phyloP scores from a whole-genome alignment of 2,113 vertebrate genomes.

The Atherinomorus stipes region DNA sequence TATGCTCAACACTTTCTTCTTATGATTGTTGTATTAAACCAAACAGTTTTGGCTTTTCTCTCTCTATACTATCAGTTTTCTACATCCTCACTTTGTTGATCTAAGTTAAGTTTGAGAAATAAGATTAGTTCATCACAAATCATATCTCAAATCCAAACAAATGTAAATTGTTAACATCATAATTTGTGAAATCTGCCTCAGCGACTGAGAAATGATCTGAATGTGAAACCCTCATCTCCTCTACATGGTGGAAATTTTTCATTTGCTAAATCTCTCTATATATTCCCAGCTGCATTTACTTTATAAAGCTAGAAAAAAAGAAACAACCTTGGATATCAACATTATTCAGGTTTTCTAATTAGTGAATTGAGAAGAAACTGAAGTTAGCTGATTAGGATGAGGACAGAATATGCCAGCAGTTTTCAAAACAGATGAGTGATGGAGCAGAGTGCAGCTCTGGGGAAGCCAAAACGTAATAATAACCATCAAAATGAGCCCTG shows the following conservation, averaged over 20 bases:
- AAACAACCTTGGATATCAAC: conserved; percentile 7
- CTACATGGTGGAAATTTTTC: conserved; percentile 6
- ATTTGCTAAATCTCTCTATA: conserved; percentile 8
- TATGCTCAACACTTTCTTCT: too few species aligned
- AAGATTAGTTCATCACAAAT: not conserved
- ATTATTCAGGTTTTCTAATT: conserved; percentile 31
- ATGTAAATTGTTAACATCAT: conserved; percentile 5
- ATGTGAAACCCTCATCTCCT: not conserved
- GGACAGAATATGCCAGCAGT: not conserved
- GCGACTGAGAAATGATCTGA: not conserved
- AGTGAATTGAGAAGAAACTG: conserved; percentile 10
- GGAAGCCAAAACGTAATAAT: not conserved
- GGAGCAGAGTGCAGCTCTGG: not conserved
- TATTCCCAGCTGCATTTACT: conserved; percentile 17
- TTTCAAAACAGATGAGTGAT: conserved; percentile 21
- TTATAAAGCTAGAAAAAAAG: conserved; percentile 10
- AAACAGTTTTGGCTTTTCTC: too few species aligned
- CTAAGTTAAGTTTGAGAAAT: not conserved
- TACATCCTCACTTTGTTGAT: too few species aligned
- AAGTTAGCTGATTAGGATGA: conserved; percentile 2
- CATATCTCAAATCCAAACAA: not conserved
- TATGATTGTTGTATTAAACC: too few species aligned
- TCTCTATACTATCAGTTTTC: not conserved
- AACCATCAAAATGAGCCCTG: not conserved
- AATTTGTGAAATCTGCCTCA: conserved; percentile 8